Base-by-base conservation (phyloP, 2,797 vertebrate genomes). In the Crocodylus rhombifer region DNA sequence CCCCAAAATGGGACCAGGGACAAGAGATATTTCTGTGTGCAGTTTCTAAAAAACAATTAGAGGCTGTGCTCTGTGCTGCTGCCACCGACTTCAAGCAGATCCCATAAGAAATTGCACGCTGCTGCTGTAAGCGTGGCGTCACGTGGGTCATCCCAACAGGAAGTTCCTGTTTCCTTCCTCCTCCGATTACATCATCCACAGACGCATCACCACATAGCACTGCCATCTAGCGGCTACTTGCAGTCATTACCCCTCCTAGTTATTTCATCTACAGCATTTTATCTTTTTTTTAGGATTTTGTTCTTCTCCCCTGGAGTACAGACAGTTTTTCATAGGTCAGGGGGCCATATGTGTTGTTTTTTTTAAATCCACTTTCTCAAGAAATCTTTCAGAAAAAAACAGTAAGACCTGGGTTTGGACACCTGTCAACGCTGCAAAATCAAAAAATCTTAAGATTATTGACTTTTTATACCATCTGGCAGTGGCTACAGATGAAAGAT, bases 221-320 rank as follows among this genome's bases (percentile, higher is more conserved):
- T 92, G 95, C 96, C 95, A 96, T 93, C 95, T 94, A 80, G 93
- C 79, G 94, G 91, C 91, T 81, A 2, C 71, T 2, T 16, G 65
- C 15, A 28, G 21, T 3, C 84, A 91, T 84, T 92, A 77, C 94
- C 30, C 26, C 15, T n/a, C 21, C 33, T 4, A 64, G 56, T 76
- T 56, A 25, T 74, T 60, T 20, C 6, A 23, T 18, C 25, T 26
- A 21, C 36, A n/a, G 33, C 60, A 33, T 73, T 62, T 71, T 26
- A 23, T 51, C 42, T 51, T 23, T 26, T 73, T 51, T 18, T 67
- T 60, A 12, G 64, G 42, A 25, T 18, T 30, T 4, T 30, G 56
- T 18, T 30, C 60, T 55, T 14, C 17, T 64, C 23, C 25, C 21
- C 21, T 42, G 25, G 42, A 42, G 12, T 25, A 73, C 36, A 26